phyloP scores from a whole-genome alignment of 2,888 invertebrate genomes.

The Dasysyrphus tricinctus region DNA sequence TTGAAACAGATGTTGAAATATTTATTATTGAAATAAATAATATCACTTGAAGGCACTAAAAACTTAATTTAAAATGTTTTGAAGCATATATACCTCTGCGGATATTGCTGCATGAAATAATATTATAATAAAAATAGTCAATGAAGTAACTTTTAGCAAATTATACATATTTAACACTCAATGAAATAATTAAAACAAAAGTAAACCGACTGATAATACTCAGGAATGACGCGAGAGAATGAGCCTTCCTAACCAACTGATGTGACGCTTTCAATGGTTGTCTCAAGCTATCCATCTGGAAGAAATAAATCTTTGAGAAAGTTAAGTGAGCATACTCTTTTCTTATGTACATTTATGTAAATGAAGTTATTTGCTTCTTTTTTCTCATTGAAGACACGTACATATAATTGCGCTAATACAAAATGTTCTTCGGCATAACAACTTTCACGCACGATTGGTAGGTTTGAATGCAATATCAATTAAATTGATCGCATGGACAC shows the following conservation, averaged over 20 bases:
- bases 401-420: not conserved
- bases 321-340: conserved; percentile 39
- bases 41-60: too few relatives aligned
- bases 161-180: not conserved
- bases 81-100: conserved; percentile 40
- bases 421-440: conserved; percentile 52
- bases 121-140: conserved; percentile 32
- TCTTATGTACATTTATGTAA: conserved; percentile 46
- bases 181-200: too few relatives aligned
- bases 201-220: conserved; percentile 25
- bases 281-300: conserved; percentile 51
- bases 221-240: conserved; percentile 65
- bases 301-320: conserved; percentile 66
- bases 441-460: conserved; percentile 70
- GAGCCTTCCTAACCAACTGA: conserved; percentile 38
- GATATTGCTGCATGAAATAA: conserved; percentile 38
- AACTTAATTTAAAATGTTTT: not conserved
- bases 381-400: conserved; percentile 22
- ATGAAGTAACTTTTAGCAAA: conserved; percentile 25
- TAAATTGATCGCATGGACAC: conserved; percentile 19
- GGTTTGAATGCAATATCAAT: conserved; percentile 64
- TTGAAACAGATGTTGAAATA: too few relatives aligned
- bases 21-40: too few relatives aligned
- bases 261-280: conserved; percentile 47
- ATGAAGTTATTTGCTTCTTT: conserved; percentile 44